A percentile compares a stretch with the other conserved stretches of the same genome.
Conservation (phyloP, 2,113 vertebrate genomes). For the Pseudorhombus dupliciocellatus region DNA sequence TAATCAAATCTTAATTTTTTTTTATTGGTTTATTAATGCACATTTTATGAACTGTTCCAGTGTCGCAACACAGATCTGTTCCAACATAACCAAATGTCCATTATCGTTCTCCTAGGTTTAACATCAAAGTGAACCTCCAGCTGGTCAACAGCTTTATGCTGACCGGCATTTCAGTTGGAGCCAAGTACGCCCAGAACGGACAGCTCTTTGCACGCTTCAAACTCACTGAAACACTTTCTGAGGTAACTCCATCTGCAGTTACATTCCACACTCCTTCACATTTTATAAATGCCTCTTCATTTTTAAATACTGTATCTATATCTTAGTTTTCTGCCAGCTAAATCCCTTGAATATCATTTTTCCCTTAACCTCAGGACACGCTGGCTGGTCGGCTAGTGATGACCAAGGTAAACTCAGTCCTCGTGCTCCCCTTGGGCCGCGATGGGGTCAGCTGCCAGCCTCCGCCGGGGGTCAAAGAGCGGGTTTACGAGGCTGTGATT, state of each 20-base stretch:
- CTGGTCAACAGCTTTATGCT: conserved; percentile 98
- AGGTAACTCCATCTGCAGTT: conserved; percentile 65
- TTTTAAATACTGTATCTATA: neutral
- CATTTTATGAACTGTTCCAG: neutral
- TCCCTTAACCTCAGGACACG: conserved; percentile 83
- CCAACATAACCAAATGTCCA: conserved; percentile 4
- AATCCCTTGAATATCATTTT: neutral
- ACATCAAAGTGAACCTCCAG: conserved; percentile 98
- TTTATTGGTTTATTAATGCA: neutral
- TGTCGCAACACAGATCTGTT: neutral
- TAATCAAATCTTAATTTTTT: too few species aligned
- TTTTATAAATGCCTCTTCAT: neutral
- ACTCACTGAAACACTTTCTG: conserved; percentile 96
- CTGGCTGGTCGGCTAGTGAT: conserved; percentile 96
- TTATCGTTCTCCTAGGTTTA: conserved; percentile 85
- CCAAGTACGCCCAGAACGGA: conserved; percentile 97
- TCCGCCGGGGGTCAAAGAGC: conserved; percentile 94
- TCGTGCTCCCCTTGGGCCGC: conserved; percentile 90
- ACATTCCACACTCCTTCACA: neutral
- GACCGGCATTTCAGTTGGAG: conserved; percentile 96
- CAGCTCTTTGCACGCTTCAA: conserved; percentile 98
- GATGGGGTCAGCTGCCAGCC: conserved; percentile 83
- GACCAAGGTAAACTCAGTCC: conserved; percentile 99
- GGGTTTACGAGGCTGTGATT: conserved; percentile 96
- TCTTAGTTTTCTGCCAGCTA: neutral